phyloP scores from a whole-genome alignment of 2,797 vertebrate species.

The Enteromius trimaculatus region DNA sequence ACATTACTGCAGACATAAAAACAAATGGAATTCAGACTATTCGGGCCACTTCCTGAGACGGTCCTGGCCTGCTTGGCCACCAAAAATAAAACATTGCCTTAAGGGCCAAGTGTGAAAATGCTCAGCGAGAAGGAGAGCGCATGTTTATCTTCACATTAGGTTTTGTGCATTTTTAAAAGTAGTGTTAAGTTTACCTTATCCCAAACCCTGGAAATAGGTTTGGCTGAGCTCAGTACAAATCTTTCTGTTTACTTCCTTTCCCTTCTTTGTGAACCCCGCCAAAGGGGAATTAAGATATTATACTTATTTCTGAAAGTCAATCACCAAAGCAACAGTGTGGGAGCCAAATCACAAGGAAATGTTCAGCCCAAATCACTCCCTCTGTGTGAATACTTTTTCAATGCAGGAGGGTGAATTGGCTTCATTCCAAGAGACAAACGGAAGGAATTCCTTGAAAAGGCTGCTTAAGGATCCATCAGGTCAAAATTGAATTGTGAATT shows the following conservation, averaged over 20 bases:
- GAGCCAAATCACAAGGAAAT: constrained; percentile 21
- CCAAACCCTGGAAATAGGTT: constrained; percentile 86
- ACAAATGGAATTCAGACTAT: constrained; percentile 25
- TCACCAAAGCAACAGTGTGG: constrained; percentile 41
- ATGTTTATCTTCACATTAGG: constrained; percentile 63
- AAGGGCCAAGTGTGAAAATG: constrained; percentile 38
- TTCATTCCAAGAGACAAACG: constrained; percentile 28
- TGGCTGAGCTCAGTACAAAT: constrained; percentile 78
- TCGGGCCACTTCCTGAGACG: constrained; percentile 11
- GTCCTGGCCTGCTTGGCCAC: constrained; percentile 8
- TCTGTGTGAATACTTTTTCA: constrained; percentile 21
- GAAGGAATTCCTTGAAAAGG: constrained; percentile 10
- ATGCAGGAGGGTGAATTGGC: not conserved
- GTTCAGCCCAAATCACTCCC: constrained; percentile 24
- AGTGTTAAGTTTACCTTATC: constrained; percentile 83
- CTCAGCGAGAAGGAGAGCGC: constrained; percentile 69
- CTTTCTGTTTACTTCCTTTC: constrained; percentile 38
- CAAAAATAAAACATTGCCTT: constrained; percentile 35
- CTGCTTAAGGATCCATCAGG: constrained; percentile 9
- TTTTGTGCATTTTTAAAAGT: constrained; percentile 82
- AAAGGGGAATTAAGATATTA: constrained; percentile 43
- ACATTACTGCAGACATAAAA: constrained; percentile 24
- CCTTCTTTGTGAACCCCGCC: constrained; percentile 22
- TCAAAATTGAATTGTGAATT: constrained; percentile 23
- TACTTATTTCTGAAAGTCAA: constrained; percentile 40